These are phyloP conservation scores for Caerostris darwini DNA, from an alignment of 1,140 invertebrate species.

Conservation along the genomic window DNA sequence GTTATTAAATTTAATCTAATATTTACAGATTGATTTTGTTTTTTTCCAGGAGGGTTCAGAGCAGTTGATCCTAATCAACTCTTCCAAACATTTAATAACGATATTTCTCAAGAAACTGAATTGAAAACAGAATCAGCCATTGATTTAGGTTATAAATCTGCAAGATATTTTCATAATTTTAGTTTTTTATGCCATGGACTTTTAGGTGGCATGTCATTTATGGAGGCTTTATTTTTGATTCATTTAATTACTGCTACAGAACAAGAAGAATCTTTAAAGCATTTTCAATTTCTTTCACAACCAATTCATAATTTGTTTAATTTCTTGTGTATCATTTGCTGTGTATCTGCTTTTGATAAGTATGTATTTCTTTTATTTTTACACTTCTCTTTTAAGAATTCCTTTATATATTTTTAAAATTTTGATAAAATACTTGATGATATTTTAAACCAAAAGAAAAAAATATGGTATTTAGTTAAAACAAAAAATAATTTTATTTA, in stretches of 20 bases:
- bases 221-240: conserved; percentile 51
- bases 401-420: background rate
- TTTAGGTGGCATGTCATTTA: conserved; percentile 60
- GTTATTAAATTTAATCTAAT: too few relatives aligned
- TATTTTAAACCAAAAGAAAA: too few relatives aligned
- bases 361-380: conserved; percentile 1
- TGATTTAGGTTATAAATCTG: conserved; percentile 37
- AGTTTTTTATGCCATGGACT: conserved; percentile 64
- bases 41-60: conserved; percentile 68
- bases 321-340: conserved; percentile 66
- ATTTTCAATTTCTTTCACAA: conserved; percentile 62
- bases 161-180: conserved; percentile 50
- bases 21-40: background rate
- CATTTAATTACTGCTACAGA: conserved; percentile 36
- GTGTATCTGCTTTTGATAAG: conserved; percentile 69
- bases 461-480: too few relatives aligned
- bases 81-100: conserved; percentile 35
- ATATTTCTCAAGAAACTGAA: background rate
- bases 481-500: too few relatives aligned
- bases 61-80: conserved; percentile 34
- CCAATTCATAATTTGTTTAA: conserved; percentile 72
- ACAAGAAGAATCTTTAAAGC: conserved; percentile 32
- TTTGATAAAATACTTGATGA: background rate
- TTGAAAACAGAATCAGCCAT: conserved; percentile 15
- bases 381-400: background rate